These are phyloP conservation scores for Pasiphila rectangulata DNA, from an alignment of 2,888 invertebrate species.

Conservation along the genomic window DNA sequence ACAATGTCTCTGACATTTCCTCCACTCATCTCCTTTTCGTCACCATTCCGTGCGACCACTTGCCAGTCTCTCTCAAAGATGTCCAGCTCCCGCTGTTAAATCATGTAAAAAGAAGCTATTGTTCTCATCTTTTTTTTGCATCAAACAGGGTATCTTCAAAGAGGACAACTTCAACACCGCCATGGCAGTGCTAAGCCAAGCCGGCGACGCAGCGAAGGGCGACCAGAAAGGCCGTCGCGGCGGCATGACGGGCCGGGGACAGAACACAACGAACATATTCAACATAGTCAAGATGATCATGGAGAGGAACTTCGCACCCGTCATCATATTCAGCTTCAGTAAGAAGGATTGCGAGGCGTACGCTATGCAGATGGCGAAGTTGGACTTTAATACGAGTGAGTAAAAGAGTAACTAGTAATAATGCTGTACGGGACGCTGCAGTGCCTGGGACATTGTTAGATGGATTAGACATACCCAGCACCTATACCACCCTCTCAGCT, in stretches of 20 bases:
- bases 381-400: slow-evolving; percentile 96
- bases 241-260: slow-evolving; percentile 83
- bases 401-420: too few relatives aligned
- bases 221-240: slow-evolving; percentile 89
- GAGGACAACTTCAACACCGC: slow-evolving; percentile 99
- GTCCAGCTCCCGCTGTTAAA: too few relatives aligned
- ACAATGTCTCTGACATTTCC: too few relatives aligned
- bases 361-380: slow-evolving; percentile 97
- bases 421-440: too few relatives aligned
- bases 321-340: slow-evolving; percentile 99
- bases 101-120: too few relatives aligned
- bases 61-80: too few relatives aligned
- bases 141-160: slow-evolving; percentile 94
- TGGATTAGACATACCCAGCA: too few relatives aligned
- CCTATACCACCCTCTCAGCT: too few relatives aligned
- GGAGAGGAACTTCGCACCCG: slow-evolving; percentile 98
- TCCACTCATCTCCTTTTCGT: too few relatives aligned
- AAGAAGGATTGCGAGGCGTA: slow-evolving; percentile 99
- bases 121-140: slow-evolving; percentile 23
- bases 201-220: slow-evolving; percentile 91
- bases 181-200: slow-evolving; percentile 92
- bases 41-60: too few relatives aligned
- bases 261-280: slow-evolving; percentile 91
- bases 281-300: slow-evolving; percentile 99
- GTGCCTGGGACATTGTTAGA: too few relatives aligned